These are phyloP conservation scores for Malurus melanocephalus DNA, from an alignment of 2,113 vertebrate species.

Conservation along the genomic window DNA sequence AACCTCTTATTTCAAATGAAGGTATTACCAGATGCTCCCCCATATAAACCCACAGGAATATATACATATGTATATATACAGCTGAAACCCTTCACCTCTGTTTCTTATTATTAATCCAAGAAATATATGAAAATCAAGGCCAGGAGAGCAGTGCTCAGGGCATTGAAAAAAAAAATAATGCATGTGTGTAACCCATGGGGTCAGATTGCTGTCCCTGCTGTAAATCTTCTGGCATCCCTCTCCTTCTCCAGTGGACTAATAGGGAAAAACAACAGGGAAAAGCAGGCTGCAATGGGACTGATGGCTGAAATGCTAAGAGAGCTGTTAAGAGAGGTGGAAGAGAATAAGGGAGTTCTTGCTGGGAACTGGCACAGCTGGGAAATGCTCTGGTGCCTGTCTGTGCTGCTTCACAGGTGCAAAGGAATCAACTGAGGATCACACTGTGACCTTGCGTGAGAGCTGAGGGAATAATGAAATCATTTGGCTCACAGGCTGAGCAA, in stretches of 20 bases:
- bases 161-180: neutral
- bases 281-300: neutral
- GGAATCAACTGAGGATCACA: neutral
- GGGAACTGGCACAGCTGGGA: neutral
- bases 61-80: neutral
- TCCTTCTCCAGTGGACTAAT: neutral
- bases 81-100: neutral
- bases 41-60: neutral
- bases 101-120: neutral
- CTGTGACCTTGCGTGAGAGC: neutral
- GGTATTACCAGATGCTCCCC: neutral
- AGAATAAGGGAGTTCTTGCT: neutral
- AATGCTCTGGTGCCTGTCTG: neutral
- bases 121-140: neutral
- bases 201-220: neutral
- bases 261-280: neutral
- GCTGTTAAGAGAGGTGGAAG: neutral
- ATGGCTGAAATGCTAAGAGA: neutral
- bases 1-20: neutral
- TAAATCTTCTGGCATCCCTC: accelerated
- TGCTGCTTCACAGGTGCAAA: neutral
- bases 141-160: neutral
- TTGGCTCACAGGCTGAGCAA: neutral
- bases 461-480: neutral
- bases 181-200: accelerated